Conservation (phyloP, 2,888 invertebrate species). For the Pharmacophagus antenor region DNA sequence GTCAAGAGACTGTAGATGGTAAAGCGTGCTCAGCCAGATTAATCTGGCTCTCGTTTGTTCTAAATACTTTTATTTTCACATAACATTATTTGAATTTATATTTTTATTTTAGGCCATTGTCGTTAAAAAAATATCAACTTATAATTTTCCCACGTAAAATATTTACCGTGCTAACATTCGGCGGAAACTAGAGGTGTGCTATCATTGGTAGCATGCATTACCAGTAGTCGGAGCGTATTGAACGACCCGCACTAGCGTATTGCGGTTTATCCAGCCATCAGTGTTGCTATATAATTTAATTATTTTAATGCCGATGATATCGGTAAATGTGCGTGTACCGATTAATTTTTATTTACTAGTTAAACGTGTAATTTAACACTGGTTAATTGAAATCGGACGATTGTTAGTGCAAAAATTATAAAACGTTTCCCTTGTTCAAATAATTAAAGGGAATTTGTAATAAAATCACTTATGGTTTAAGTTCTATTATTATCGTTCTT, state of each 20-base stretch:
- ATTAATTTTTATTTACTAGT: conserved; percentile 11
- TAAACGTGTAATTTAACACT: conserved; percentile 11
- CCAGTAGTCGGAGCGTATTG: conserved; percentile 17
- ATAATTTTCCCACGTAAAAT: conserved; percentile 5
- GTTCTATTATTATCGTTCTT: too few species aligned
- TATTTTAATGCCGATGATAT: conserved; percentile 16
- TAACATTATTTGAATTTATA: too few species aligned
- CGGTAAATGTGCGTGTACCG: neutral
- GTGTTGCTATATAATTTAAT: conserved; percentile 25
- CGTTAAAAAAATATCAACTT: neutral
- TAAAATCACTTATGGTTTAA: too few species aligned
- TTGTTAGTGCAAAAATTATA: too few species aligned
- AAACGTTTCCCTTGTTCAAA: too few species aligned
- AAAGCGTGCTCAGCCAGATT: too few species aligned
- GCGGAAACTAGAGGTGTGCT: conserved; percentile 17
- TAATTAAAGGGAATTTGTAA: too few species aligned
- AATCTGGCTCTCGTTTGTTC: too few species aligned
- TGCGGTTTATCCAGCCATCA: conserved; percentile 17
- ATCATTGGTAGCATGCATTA: conserved; percentile 12
- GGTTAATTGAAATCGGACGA: too few species aligned
- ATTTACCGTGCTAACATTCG: conserved; percentile 19
- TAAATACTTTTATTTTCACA: too few species aligned
- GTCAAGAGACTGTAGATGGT: too few species aligned
- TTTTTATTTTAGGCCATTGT: neutral
- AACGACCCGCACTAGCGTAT: conserved; percentile 16